Evolutionary conservation across 2,113 vertebrate genomes (phyloP).

Genomic region (Ptyas mucosa): DNA sequence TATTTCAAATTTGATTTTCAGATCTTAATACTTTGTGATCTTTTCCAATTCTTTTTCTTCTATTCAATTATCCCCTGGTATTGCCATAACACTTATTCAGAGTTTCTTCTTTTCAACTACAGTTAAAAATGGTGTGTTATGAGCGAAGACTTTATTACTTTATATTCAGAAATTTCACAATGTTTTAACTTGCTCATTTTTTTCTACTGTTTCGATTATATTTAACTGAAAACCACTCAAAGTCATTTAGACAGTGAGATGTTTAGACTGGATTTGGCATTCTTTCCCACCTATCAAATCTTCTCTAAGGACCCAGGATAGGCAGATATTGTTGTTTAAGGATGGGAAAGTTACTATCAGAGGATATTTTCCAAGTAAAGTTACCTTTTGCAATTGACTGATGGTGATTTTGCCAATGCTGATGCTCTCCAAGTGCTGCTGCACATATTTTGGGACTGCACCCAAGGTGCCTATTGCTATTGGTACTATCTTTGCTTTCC

Average conservation of each 20-base stretch:
- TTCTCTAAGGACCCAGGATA: not conserved
- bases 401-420: not conserved
- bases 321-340: not conserved
- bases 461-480: not conserved
- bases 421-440: not conserved
- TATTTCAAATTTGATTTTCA: not conserved
- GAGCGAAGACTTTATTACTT: not conserved
- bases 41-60: not conserved
- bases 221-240: not conserved
- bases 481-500: not conserved
- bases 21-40: not conserved
- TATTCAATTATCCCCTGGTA: not conserved
- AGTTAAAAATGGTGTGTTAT: not conserved
- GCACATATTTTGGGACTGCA: not conserved
- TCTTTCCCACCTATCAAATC: not conserved
- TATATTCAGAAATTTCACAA: not conserved
- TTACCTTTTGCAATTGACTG: not conserved
- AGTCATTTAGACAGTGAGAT: not conserved
- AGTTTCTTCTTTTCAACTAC: not conserved
- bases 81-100: not conserved
- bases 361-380: not conserved
- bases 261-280: not conserved
- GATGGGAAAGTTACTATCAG: not conserved
- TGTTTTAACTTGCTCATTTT: not conserved
- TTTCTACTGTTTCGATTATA: not conserved